Conservation (phyloP, 1,140 invertebrate species). For the Microplitis demolitor region DNA sequence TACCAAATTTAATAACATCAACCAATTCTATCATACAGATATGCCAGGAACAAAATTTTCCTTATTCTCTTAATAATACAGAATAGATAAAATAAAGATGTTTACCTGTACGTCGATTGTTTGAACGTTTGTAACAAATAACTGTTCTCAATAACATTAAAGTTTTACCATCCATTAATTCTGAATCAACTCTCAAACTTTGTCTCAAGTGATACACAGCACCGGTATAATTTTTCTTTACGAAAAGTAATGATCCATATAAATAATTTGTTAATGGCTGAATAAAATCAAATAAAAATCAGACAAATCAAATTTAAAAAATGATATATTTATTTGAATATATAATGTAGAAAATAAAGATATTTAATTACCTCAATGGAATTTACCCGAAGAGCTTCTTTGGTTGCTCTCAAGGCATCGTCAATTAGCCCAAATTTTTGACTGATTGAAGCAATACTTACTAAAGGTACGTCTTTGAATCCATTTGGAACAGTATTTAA, state of each 20-base stretch:
- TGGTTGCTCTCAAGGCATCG: conserved; percentile 64
- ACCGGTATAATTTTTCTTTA: conserved; percentile 69
- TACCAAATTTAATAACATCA: no score
- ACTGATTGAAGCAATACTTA: conserved; percentile 67
- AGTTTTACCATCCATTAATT: conserved; percentile 63
- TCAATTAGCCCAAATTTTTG: conserved; percentile 70
- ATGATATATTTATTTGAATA: not conserved
- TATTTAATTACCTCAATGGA: conserved; percentile 66
- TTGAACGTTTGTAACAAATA: conserved; percentile 63
- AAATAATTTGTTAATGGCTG: conserved; percentile 75
- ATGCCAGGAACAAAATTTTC: no score
- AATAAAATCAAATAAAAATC: conserved; percentile 35
- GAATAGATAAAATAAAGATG: not conserved
- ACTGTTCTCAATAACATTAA: conserved; percentile 65
- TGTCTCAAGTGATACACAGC: conserved; percentile 73
- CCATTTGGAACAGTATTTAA: conserved; percentile 61
- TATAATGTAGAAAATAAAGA: conserved; percentile 19
- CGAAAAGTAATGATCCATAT: conserved; percentile 69
- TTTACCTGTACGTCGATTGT: conserved; percentile 22
- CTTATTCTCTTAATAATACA: no score
- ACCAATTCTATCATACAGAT: no score
- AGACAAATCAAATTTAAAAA: no score
- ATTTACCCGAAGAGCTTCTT: conserved; percentile 65
- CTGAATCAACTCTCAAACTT: conserved; percentile 65
- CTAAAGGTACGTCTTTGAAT: conserved; percentile 65